Conservation (phyloP, 2,888 invertebrate genomes). For the Hyalella azteca region DNA sequence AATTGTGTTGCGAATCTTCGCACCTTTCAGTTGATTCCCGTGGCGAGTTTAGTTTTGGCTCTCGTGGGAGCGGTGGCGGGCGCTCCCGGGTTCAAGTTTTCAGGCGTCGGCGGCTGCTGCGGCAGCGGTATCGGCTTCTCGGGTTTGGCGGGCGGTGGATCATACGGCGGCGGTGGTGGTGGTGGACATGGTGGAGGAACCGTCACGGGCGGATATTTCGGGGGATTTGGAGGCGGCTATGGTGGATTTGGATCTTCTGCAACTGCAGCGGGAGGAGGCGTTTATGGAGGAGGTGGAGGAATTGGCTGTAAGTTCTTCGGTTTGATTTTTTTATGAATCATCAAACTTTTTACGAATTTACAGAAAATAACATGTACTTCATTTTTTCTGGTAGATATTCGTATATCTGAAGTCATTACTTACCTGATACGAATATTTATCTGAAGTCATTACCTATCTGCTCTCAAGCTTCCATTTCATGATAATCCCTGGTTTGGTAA, state of each 20-base stretch:
- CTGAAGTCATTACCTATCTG: no score
- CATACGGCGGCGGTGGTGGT: not conserved
- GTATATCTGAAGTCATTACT: no score
- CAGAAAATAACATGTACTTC: not conserved
- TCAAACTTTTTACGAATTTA: no score
- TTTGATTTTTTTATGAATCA: not conserved
- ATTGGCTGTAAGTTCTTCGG: not conserved
- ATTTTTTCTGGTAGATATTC: not conserved
- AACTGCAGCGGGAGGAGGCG: not conserved
- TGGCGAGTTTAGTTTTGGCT: not conserved
- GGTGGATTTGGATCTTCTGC: conserved; percentile 15
- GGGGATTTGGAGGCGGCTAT: conserved; percentile 1
- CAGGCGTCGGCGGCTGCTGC: not conserved
- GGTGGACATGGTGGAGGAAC: not conserved
- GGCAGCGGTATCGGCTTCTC: conserved; percentile 24
- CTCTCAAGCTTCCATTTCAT: no score
- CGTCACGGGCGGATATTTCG: conserved; percentile 1
- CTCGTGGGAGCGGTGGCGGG: not conserved
- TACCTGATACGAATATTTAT: no score
- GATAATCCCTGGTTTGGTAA: no score
- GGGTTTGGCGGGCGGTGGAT: not conserved
- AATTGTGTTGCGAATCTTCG: no score
- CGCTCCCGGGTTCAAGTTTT: not conserved
- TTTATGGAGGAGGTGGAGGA: not conserved
- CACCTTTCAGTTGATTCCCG: not conserved